Conservation (phyloP, 1,140 invertebrate genomes). For the Neoseiulus cucumeris region DNA sequence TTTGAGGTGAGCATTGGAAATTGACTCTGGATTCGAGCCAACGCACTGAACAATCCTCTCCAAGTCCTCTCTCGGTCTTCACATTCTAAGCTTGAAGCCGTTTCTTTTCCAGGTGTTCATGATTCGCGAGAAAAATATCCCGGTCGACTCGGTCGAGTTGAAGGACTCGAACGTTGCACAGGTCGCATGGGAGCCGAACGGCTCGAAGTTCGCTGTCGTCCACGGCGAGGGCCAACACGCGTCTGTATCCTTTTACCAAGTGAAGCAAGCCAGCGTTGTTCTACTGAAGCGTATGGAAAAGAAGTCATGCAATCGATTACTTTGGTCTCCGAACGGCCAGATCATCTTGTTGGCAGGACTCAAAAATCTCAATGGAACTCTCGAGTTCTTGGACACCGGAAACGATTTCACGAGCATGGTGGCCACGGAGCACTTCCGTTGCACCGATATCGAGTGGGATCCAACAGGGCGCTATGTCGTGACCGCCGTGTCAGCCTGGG, state of each 20-base stretch:
- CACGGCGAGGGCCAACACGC: slow-evolving; percentile 65
- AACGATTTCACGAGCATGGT: slow-evolving; percentile 85
- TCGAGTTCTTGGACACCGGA: slow-evolving; percentile 80
- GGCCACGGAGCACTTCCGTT: slow-evolving; percentile 74
- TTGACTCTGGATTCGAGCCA: too few relatives aligned
- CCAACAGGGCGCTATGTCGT: slow-evolving; percentile 93
- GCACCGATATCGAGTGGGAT: slow-evolving; percentile 95
- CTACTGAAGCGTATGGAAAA: slow-evolving; percentile 41
- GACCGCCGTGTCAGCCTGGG: slow-evolving; percentile 83
- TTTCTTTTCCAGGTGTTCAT: neutral
- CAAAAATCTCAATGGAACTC: slow-evolving; percentile 54
- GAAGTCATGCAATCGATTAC: slow-evolving; percentile 73
- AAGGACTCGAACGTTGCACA: slow-evolving; percentile 24
- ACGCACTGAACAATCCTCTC: too few relatives aligned
- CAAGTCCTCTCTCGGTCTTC: too few relatives aligned
- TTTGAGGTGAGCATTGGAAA: slow-evolving; percentile 66
- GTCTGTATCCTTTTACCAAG: slow-evolving; percentile 79
- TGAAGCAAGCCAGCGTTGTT: slow-evolving; percentile 22
- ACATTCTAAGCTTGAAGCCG: too few relatives aligned
- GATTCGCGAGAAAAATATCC: slow-evolving; percentile 90
- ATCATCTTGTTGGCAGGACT: slow-evolving; percentile 79
- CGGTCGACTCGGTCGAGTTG: slow-evolving; percentile 89
- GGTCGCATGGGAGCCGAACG: slow-evolving; percentile 95
- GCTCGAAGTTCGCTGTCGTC: slow-evolving; percentile 85
- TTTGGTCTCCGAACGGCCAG: slow-evolving; percentile 89